Conservation (phyloP, 2,797 vertebrate genomes). For the Rhinatrema bivittatum region DNA sequence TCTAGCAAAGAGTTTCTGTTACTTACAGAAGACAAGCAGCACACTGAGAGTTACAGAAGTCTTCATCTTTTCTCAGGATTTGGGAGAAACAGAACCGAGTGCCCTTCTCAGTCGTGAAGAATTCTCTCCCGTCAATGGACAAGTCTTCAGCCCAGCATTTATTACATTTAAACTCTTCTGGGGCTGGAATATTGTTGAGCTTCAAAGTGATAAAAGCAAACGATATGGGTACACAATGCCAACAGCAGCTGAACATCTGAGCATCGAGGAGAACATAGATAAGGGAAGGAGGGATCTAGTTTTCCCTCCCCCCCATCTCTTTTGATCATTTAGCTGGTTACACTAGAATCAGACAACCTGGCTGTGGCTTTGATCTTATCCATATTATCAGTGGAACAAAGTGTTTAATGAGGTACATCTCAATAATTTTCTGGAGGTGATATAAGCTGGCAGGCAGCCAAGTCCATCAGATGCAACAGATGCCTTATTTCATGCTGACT, state of each 20-base stretch:
- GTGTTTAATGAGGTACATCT: no score
- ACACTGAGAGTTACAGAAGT: slow-evolving; percentile 1
- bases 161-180: not conserved
- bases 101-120: not conserved
- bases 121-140: no score
- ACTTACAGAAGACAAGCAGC: slow-evolving; percentile 36
- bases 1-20: not conserved
- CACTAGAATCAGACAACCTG: no score
- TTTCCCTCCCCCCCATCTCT: no score
- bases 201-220: not conserved
- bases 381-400: no score
- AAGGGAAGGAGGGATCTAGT: no score
- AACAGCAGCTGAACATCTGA: fast-evolving
- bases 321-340: no score
- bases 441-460: no score
- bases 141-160: fast-evolving
- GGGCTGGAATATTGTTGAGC: not conserved
- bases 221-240: not conserved
- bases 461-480: no score
- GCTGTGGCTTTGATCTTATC: no score
- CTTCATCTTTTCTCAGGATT: slow-evolving; percentile 25
- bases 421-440: no score
- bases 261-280: not conserved
- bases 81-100: fast-evolving
- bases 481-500: no score